Evolutionary conservation across 2,113 vertebrate genomes (phyloP), one percentile per base, ranked within the genome.

Genomic region (Sialia sialis): DNA sequence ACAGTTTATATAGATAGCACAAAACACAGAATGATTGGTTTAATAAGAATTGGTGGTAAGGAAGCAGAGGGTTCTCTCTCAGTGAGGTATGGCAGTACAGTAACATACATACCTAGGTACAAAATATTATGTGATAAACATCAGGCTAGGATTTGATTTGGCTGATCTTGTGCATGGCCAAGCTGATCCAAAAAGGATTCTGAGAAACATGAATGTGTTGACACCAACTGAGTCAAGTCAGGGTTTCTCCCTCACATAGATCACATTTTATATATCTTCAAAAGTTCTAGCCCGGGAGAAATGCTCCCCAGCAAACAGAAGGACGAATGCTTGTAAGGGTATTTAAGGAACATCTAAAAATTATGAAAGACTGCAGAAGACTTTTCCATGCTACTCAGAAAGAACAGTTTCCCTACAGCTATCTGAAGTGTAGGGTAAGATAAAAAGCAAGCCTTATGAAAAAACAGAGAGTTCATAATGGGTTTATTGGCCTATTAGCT

Each of bases 11-110:
- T 7, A 30, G 46, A 29, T 10, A 79, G 22, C 27, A n/a, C 29
- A 69, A 41, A 81, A n/a, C 9, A 36, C 9, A 72, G 46, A 79
- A 55, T 46, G 44, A 46, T 11, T 46, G 44, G 20, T 46, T 46
- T 46, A 46, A 46, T 22, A 16, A 43, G 44, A 60, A 15, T 4
- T 30, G 32, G 27, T 43, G n/a, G 14, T 51, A 63, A 75, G 56
- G 70, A 72, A 75, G n/a, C 13, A 38, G 29, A 41, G 22, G 30
- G 27, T 48, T 7, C 11, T 70, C 20, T 49, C 52, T 32, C 62
- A 68, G 70, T 0, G 0, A 73, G 17, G 5, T 60, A 34, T 12
- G 10, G 36, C 14, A 38, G 18, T 5, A 32, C 12, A 43, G 26
- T 13, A 66, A 25, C 5, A 11, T 48, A 18, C 30, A 43, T 26